These are phyloP conservation scores for Sebastes taczanowskii DNA, from an alignment of 2,797 vertebrate genomes.

Conservation along the genomic window DNA sequence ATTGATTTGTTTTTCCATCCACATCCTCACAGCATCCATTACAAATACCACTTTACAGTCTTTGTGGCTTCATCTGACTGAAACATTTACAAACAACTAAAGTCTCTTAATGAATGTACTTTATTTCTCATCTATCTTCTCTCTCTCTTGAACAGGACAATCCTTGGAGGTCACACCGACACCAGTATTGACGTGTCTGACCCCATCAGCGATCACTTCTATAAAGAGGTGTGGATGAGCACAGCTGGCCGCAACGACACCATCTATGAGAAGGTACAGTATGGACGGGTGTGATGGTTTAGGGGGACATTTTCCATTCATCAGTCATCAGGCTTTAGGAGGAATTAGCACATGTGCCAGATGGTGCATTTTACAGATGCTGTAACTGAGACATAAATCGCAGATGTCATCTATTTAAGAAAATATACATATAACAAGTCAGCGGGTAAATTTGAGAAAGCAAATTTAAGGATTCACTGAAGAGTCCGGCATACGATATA, in stretches of 20 bases:
- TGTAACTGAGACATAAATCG: not conserved
- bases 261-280: conserved; percentile 93
- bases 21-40: not conserved
- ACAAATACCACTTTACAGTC: not conserved
- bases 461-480: not conserved
- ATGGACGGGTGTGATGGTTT: not conserved
- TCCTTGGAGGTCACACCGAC: conserved; percentile 89
- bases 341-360: not conserved
- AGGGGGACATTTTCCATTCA: not conserved
- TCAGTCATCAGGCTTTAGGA: not conserved
- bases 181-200: conserved; percentile 88
- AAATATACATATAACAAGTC: not conserved
- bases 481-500: not conserved
- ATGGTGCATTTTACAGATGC: not conserved
- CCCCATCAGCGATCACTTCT: conserved; percentile 94
- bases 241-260: conserved; percentile 94
- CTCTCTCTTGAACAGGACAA: conserved; percentile 78
- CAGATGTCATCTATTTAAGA: not conserved
- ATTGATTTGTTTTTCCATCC: not conserved
- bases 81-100: not conserved
- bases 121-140: not conserved
- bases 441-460: not conserved
- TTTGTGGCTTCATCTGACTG: not conserved
- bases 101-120: not conserved
- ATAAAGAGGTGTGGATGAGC: conserved; percentile 97